phyloP scores from a whole-genome alignment of 2,113 vertebrate species.

The Sinocyclocheilus rhinocerous region DNA sequence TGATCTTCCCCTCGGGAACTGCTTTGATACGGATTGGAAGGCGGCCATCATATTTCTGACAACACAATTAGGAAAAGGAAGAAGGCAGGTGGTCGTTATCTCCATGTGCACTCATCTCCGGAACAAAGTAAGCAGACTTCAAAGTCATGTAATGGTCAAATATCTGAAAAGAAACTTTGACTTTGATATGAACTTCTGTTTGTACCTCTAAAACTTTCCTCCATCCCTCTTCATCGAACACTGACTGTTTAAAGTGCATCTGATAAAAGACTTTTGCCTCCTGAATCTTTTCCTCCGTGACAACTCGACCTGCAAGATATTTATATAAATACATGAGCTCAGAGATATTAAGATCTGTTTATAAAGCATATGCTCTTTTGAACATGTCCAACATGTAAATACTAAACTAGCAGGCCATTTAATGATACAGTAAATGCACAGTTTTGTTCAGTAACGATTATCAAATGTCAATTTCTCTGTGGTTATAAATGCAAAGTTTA shows the following conservation, averaged over 20 bases:
- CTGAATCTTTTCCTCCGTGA: conserved; percentile 80
- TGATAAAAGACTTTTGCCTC: conserved; percentile 78
- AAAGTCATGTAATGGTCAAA: neutral
- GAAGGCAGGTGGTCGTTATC: conserved; percentile 2
- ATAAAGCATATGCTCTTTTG: neutral
- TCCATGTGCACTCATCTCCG: neutral
- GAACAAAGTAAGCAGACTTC: conserved; percentile 9
- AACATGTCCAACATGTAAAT: neutral
- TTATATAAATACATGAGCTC: neutral
- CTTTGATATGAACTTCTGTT: neutral
- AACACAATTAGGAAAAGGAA: conserved; percentile 24
- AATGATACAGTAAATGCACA: no score
- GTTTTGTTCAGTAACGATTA: neutral
- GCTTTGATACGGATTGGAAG: conserved; percentile 80
- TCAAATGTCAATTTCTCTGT: neutral
- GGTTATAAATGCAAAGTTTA: neutral
- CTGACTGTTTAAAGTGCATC: conserved; percentile 75
- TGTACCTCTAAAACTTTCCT: conserved; percentile 75
- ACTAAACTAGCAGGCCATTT: neutral
- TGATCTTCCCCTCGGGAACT: conserved; percentile 74
- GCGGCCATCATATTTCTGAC: conserved; percentile 75
- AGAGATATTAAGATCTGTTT: neutral
- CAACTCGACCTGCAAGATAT: conserved; percentile 67
- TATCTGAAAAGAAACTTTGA: neutral
- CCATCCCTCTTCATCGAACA: conserved; percentile 79